Base-by-base conservation (phyloP, 2,888 invertebrate genomes). In the Amphipyra berbera region DNA sequence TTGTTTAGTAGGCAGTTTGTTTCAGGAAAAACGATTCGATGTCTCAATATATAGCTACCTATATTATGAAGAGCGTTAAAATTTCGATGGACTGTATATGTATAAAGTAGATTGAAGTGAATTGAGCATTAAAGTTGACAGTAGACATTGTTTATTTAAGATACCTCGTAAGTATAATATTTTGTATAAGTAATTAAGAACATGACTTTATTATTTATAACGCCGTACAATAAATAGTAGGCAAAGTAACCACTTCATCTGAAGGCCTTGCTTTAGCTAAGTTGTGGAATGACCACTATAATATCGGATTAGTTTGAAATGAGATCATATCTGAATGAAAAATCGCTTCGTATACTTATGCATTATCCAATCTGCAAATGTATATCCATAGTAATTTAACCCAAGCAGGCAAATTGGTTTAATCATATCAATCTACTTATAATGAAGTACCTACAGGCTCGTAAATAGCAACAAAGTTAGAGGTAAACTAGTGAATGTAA, bases 311-410 rank as follows among this genome's bases (percentile, higher is more conserved):
- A 49, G 48, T 48, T 66, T 56, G 53, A 46, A 73, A 63, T 54
- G 47, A 64, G 78, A 73, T 68, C 68, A 52, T 73, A 73, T 78
- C 62, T 59, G 56, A 77, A 71, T 74, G 68, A 54, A 71, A 75
- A 65, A 73, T 73, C 53, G 57, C 58, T 72, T 72, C 49, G 49
- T 53, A 47, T 69, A 62, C 33, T 44, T 68, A 38, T 30, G 50
- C 64, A 61, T 69, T 76, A 78, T 61, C 72, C 55, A 67, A 72
- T 69, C 53, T 48, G 41, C 58, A 57, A 62, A 63, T 61, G 48
- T 30, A 69, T 44, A 38, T 70, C 40, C 48, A 38, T 37, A 40
- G 61, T 45, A 74, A 75, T 75, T 66, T 62, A 53, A 67, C 35
- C 53, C 53, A 38, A 47, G 65, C 58, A 45, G 42, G 60, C 45